Evolutionary conservation across 2,888 invertebrate genomes (phyloP).

Genomic region (Agrotis exclamationis): DNA sequence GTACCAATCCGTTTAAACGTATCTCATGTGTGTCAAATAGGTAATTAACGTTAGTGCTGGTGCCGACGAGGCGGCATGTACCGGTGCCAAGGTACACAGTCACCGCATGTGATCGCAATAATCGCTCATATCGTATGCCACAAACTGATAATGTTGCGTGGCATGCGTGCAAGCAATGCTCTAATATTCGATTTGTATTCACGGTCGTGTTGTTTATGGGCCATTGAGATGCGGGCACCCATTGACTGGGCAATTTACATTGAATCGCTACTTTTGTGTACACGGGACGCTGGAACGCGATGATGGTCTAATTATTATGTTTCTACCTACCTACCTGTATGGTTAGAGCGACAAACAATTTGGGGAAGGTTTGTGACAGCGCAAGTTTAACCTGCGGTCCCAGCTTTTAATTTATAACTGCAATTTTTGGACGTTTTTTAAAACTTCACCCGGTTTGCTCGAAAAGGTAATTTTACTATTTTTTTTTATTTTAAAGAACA

Average conservation of each 20-base stretch:
- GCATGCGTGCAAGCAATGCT: constrained; percentile 76
- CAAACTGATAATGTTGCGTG: constrained; percentile 80
- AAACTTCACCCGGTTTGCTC: not conserved
- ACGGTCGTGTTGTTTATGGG: constrained; percentile 88
- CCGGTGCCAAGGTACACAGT: constrained; percentile 73
- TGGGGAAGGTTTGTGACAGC: not conserved
- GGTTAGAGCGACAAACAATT: constrained; percentile 50
- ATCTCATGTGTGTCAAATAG: constrained; percentile 65
- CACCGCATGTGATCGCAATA: constrained; percentile 75
- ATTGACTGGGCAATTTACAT: constrained; percentile 86
- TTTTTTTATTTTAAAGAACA: too few relatives aligned
- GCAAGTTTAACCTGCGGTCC: not conserved
- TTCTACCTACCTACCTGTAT: constrained; percentile 30
- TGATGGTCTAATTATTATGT: constrained; percentile 78
- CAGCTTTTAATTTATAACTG: not conserved
- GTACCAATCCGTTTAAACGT: constrained; percentile 56
- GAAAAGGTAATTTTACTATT: too few relatives aligned
- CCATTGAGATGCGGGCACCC: constrained; percentile 87
- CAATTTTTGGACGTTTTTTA: not conserved
- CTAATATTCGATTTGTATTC: constrained; percentile 90
- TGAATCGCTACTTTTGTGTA: constrained; percentile 84
- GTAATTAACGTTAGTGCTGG: constrained; percentile 69
- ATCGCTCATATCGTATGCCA: constrained; percentile 75
- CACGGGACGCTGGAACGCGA: constrained; percentile 70
- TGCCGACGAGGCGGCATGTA: constrained; percentile 31